These are phyloP conservation scores for Bovichtus variegatus DNA, from an alignment of 2,797 vertebrate genomes.

Conservation along the genomic window DNA sequence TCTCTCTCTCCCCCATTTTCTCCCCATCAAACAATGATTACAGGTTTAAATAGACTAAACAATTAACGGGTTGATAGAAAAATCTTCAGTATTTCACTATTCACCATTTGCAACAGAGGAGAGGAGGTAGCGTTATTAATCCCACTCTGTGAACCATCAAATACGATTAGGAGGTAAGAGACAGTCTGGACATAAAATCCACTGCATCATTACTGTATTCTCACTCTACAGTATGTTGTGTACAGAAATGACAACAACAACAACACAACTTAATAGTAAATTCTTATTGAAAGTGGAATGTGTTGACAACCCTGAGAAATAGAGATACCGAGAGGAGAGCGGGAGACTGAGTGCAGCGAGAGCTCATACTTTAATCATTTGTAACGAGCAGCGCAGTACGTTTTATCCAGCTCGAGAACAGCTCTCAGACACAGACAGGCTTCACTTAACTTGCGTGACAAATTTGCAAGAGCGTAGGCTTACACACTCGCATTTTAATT, in stretches of 20 bases:
- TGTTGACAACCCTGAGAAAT: neutral
- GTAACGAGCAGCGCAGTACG: conserved; percentile 18
- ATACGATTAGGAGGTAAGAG: neutral
- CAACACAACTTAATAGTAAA: neutral
- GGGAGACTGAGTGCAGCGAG: neutral
- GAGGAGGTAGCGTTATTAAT: neutral
- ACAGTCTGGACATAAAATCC: neutral
- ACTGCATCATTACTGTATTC: neutral
- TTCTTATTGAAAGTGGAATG: neutral
- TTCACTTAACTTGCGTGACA: conserved; percentile 27
- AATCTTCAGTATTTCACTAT: neutral
- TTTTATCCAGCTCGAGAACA: conserved; percentile 23
- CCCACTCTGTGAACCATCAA: neutral
- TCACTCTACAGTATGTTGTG: neutral
- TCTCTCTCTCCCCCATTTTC: too few relatives aligned
- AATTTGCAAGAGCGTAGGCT: neutral
- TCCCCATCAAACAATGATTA: too few relatives aligned
- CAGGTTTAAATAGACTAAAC: too few relatives aligned
- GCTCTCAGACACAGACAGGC: conserved; percentile 11
- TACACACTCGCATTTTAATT: conserved; percentile 4
- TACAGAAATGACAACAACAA: neutral
- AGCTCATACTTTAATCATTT: conserved; percentile 27
- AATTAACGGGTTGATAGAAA: neutral
- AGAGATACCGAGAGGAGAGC: neutral
- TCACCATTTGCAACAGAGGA: too few relatives aligned